These are phyloP conservation scores for Numenius phaeopus DNA, from an alignment of 2,797 vertebrate genomes.

Conservation along the genomic window DNA sequence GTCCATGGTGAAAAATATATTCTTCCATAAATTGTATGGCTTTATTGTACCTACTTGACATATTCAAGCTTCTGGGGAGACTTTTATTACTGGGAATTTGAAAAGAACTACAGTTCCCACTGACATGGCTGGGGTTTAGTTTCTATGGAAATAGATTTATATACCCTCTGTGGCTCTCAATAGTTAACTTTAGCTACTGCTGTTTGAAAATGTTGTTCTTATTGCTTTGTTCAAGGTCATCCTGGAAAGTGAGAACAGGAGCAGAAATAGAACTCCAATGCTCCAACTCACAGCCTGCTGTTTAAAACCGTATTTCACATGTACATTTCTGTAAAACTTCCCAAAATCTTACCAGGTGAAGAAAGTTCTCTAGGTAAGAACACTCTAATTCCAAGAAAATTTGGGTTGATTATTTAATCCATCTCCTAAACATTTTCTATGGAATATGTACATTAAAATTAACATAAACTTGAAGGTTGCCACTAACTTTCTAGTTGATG, in stretches of 20 bases:
- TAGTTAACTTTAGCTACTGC: neutral
- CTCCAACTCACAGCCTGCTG: neutral
- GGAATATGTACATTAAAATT: neutral
- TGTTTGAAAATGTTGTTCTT: neutral
- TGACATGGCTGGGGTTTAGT: accelerated
- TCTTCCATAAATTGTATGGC: neutral
- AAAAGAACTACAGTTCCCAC: neutral
- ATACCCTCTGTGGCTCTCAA: neutral
- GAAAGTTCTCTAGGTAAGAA: neutral
- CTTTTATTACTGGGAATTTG: neutral
- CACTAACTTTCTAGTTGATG: neutral
- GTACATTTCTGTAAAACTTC: neutral
- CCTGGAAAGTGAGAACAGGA: neutral
- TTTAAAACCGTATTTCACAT: neutral
- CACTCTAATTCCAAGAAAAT: neutral
- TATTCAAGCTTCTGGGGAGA: neutral
- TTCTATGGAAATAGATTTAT: neutral
- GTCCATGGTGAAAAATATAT: neutral
- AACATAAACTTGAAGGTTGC: neutral
- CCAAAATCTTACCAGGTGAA: neutral
- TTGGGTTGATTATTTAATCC: neutral
- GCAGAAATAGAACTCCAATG: neutral
- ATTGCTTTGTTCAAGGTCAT: neutral
- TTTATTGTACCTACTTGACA: neutral
- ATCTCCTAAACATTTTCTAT: neutral